Conservation (phyloP, 2,888 invertebrate species). For the Macrosoma leucophasiata region DNA sequence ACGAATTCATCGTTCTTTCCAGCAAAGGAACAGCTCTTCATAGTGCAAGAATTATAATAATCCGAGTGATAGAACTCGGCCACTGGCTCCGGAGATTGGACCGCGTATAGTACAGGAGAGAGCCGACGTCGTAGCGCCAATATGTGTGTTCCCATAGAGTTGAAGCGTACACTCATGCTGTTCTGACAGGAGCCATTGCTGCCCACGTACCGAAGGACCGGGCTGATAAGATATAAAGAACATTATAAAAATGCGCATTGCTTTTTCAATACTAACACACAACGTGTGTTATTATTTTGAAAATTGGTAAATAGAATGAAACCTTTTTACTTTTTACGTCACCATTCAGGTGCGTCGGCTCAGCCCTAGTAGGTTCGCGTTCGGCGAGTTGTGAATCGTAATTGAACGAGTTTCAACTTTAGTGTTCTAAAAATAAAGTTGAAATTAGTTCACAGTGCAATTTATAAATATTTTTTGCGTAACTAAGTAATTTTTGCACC, state of each 20-base stretch:
- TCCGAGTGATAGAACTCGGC: slow-evolving; percentile 93
- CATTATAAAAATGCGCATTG: not conserved
- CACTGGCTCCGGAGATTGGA: slow-evolving; percentile 80
- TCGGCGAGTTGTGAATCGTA: too few species aligned
- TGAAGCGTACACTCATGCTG: slow-evolving; percentile 96
- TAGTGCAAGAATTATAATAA: slow-evolving; percentile 97
- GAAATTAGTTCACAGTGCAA: too few species aligned
- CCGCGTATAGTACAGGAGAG: slow-evolving; percentile 88
- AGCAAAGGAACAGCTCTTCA: slow-evolving; percentile 97
- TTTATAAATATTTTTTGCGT: too few species aligned
- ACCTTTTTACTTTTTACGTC: too few species aligned
- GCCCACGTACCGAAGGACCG: slow-evolving; percentile 81
- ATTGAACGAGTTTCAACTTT: too few species aligned
- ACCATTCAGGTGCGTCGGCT: too few species aligned
- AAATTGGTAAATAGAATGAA: too few species aligned
- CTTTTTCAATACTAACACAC: too few species aligned
- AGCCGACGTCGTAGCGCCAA: slow-evolving; percentile 89
- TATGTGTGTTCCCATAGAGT: slow-evolving; percentile 83
- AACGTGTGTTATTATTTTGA: too few species aligned
- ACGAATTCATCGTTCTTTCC: slow-evolving; percentile 92
- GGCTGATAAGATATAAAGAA: slow-evolving; percentile 54
- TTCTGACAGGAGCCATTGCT: slow-evolving; percentile 79
- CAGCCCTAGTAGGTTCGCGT: too few species aligned
- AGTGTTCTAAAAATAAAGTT: too few species aligned
- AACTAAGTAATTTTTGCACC: too few species aligned